phyloP scores from a whole-genome alignment of 2,113 vertebrate species.

The Rhipidura dahli region DNA sequence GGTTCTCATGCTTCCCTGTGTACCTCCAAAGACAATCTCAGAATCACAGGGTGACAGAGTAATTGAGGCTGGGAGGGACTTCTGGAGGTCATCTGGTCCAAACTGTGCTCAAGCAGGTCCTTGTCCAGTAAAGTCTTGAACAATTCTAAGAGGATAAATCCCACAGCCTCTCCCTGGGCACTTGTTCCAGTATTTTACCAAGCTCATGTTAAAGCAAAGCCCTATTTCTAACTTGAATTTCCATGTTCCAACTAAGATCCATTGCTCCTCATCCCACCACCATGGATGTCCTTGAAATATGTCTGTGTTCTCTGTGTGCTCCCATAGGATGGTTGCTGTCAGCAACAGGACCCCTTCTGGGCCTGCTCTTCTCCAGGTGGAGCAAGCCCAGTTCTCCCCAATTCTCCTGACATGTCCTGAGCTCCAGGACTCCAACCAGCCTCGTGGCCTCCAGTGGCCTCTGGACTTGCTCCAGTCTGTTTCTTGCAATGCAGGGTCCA shows the following conservation, averaged over 20 bases:
- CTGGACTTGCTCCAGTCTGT: background rate
- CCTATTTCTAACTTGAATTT: background rate
- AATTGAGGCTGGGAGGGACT: background rate
- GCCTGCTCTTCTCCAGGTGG: background rate
- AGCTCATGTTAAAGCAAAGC: background rate
- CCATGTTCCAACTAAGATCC: background rate
- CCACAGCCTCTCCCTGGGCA: background rate
- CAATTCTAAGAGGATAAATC: background rate
- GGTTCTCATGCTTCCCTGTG: background rate
- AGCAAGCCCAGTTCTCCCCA: background rate
- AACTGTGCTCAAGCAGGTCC: background rate
- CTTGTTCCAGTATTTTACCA: background rate
- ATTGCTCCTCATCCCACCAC: background rate
- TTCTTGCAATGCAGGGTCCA: background rate
- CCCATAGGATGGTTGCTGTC: background rate
- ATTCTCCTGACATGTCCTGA: background rate
- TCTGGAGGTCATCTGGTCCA: background rate
- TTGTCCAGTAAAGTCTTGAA: background rate
- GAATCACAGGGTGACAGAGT: background rate
- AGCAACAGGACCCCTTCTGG: background rate
- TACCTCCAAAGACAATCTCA: background rate
- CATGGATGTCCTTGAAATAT: background rate
- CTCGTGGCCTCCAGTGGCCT: background rate
- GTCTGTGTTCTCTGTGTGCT: background rate
- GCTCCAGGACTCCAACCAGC: background rate